Conservation (phyloP, 2,113 vertebrate genomes). For the Sakesphorus luctuosus region DNA sequence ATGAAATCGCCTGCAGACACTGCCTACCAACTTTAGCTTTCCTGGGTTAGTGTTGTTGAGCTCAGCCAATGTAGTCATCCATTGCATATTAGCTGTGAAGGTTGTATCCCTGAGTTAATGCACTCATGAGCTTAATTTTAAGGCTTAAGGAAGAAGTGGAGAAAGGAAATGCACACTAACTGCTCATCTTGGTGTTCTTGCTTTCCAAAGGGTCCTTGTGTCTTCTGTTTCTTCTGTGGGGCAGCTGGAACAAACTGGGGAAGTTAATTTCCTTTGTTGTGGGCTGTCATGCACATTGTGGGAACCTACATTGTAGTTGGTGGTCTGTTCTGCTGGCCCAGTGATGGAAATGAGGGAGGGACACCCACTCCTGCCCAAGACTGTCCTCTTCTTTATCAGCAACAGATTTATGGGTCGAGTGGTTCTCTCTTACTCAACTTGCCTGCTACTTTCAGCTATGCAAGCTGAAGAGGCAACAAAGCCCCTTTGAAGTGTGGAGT, state of each 20-base stretch:
- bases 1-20: neutral
- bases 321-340: neutral
- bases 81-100: neutral
- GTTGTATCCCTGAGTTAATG: neutral
- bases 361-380: neutral
- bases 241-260: neutral
- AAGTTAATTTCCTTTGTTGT: neutral
- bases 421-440: neutral
- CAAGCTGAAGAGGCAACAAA: accelerated
- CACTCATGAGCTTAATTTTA: neutral
- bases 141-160: neutral
- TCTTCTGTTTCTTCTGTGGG: neutral
- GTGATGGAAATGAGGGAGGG: accelerated
- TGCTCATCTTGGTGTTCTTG: accelerated
- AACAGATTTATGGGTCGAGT: neutral
- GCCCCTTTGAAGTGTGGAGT: neutral
- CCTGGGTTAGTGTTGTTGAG: accelerated
- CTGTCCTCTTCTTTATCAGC: neutral
- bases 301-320: neutral
- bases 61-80: neutral
- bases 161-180: neutral
- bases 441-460: neutral
- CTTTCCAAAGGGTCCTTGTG: neutral
- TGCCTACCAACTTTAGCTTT: neutral
- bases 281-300: neutral